Percentiles rank a stretch among this genome's conserved stretches.
Evolutionary conservation across 2,797 vertebrate genomes (phyloP).

Genomic region (Leuciscus waleckii): DNA sequence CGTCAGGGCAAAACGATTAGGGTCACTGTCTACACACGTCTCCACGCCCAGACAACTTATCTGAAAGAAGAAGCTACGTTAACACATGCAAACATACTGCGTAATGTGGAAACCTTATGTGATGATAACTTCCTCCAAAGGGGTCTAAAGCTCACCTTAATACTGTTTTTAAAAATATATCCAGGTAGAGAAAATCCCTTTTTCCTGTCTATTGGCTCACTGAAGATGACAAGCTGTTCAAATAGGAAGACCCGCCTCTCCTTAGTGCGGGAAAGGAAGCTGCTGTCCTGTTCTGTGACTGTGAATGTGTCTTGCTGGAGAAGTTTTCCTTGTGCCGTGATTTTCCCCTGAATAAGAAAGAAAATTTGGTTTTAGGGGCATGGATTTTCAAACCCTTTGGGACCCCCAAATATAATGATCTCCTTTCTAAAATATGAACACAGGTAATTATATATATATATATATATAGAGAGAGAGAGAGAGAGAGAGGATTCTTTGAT

Average conservation of each 20-base stretch:
- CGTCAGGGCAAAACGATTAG: conserved; percentile 85
- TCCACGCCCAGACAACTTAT: conserved; percentile 92
- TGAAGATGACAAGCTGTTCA: conserved; percentile 94
- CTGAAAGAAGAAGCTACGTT: conserved; percentile 69
- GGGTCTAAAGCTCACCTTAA: conserved; percentile 80
- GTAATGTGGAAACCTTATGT: background rate
- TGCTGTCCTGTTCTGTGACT: conserved; percentile 86
- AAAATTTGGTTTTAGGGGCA: conserved; percentile 21
- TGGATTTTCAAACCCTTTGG: background rate
- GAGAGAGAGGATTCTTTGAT: background rate
- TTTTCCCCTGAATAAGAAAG: conserved; percentile 83
- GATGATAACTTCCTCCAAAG: background rate
- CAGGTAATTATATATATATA: background rate
- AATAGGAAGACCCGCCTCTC: conserved; percentile 92
- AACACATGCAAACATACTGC: conserved; percentile 49
- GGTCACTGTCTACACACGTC: conserved; percentile 81
- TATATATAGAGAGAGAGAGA: background rate
- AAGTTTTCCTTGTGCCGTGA: conserved; percentile 93
- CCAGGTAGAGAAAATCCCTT: conserved; percentile 87
- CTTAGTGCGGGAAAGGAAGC: conserved; percentile 86
- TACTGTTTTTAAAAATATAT: conserved; percentile 91
- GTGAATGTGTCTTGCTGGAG: conserved; percentile 92
- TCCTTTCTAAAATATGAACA: background rate
- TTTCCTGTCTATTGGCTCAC: conserved; percentile 90
- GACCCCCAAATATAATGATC: background rate